Conservation (phyloP, 2,113 vertebrate genomes). For the Heloderma charlesbogerti region DNA sequence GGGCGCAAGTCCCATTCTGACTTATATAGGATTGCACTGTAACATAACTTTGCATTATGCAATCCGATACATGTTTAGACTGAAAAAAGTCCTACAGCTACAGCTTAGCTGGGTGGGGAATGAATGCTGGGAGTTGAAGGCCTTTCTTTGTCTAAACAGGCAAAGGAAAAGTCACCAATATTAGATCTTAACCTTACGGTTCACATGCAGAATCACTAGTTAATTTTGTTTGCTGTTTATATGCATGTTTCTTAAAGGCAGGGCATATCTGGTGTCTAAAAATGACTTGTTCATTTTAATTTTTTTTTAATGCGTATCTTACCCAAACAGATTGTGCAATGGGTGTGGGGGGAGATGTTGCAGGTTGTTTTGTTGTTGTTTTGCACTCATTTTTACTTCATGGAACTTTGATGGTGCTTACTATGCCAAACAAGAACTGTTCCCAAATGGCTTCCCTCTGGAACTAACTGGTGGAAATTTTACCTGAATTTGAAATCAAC, state of each 20-base stretch:
- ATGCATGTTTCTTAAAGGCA: background rate
- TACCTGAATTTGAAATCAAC: background rate
- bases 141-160: too few relatives aligned
- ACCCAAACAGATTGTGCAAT: background rate
- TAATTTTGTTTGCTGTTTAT: constrained; percentile 7
- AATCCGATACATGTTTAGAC: too few relatives aligned
- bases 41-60: background rate
- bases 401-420: background rate
- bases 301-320: background rate
- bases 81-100: too few relatives aligned
- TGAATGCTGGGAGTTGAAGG: too few relatives aligned
- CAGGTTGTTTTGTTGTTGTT: background rate
- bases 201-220: background rate
- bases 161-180: background rate
- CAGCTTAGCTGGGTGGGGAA: too few relatives aligned
- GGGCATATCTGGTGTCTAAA: background rate
- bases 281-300: background rate
- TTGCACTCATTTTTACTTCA: background rate
- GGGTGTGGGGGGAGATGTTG: background rate
- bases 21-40: too few relatives aligned
- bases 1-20: too few relatives aligned
- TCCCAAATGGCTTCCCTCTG: background rate
- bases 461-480: background rate
- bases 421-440: background rate
- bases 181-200: background rate